A percentile compares a stretch with the other conserved stretches of the same genome.
Evolutionary conservation across 1,140 invertebrate genomes (phyloP).

Genomic region (Drosophila bocqueti): DNA sequence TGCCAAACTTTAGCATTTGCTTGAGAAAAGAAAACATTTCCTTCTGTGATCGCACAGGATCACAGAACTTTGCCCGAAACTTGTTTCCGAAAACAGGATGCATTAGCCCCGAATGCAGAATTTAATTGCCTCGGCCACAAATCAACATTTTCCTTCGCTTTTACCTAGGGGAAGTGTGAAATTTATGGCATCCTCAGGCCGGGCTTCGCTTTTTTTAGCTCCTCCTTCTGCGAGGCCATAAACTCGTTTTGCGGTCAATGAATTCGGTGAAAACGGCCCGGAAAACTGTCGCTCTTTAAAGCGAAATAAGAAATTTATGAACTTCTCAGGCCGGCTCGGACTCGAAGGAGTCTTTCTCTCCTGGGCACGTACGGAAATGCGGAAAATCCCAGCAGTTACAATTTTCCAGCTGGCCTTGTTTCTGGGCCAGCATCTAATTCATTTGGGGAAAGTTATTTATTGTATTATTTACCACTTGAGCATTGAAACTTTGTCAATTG

Average conservation of each 20-base stretch:
- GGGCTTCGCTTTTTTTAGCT: not conserved
- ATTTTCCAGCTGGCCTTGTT: constrained; percentile 47
- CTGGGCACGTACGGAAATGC: constrained; percentile 35
- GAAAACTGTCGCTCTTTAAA: constrained; percentile 49
- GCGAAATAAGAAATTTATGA: constrained; percentile 51
- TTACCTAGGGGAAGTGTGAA: constrained; percentile 9
- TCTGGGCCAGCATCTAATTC: constrained; percentile 46
- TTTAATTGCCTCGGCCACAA: constrained; percentile 57
- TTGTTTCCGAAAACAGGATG: constrained; percentile 50
- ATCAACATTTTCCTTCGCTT: constrained; percentile 16
- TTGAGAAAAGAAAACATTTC: constrained; percentile 45
- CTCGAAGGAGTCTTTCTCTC: constrained; percentile 6
- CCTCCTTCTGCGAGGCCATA: constrained; percentile 21
- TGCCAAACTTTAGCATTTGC: constrained; percentile 51
- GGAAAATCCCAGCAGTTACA: constrained; percentile 23
- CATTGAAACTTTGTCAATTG: constrained; percentile 52
- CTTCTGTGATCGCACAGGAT: constrained; percentile 24
- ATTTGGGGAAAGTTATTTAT: constrained; percentile 56
- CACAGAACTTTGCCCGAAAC: constrained; percentile 34
- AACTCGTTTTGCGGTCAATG: constrained; percentile 57
- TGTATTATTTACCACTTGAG: constrained; percentile 57
- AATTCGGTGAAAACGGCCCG: constrained; percentile 25
- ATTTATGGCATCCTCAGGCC: constrained; percentile 26
- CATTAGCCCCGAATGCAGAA: constrained; percentile 36
- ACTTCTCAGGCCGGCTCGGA: constrained; percentile 14